Conservation (phyloP, 2,888 invertebrate species). For the Venusia cambrica region DNA sequence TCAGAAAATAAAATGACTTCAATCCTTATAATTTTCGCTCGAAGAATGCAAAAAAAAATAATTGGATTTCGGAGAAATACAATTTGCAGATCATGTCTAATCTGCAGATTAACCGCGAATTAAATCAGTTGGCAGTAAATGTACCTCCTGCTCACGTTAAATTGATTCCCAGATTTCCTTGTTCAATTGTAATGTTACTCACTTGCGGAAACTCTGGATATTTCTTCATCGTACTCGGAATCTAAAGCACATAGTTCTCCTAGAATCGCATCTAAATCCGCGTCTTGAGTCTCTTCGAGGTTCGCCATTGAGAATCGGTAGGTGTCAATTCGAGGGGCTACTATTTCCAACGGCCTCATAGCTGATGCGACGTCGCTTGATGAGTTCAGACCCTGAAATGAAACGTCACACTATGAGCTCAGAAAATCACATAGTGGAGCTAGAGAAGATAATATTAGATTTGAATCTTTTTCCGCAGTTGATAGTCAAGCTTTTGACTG, state of each 20-base stretch:
- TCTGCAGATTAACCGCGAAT: too few relatives aligned
- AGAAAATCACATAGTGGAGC: too few relatives aligned
- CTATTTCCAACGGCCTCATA: conserved; percentile 85
- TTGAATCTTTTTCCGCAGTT: too few relatives aligned
- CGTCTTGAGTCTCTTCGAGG: conserved; percentile 96
- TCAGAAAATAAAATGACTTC: too few relatives aligned
- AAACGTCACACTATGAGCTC: too few relatives aligned
- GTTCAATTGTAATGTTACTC: conserved; percentile 20
- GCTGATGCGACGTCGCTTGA: conserved; percentile 71
- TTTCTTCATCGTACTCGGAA: conserved; percentile 82
- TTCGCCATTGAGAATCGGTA: conserved; percentile 98
- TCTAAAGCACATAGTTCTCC: conserved; percentile 97
- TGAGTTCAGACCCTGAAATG: conserved; percentile 85
- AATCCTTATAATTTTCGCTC: too few relatives aligned
- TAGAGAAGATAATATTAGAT: too few relatives aligned
- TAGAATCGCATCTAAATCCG: conserved; percentile 97
- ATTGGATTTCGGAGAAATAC: too few relatives aligned
- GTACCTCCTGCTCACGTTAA: conserved; percentile 7
- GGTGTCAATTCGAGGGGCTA: conserved; percentile 92
- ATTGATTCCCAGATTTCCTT: conserved; percentile 1
- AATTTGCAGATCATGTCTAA: too few relatives aligned
- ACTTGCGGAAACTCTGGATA: conserved; percentile 70
- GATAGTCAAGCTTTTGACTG: too few relatives aligned
- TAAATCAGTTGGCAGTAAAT: conserved; percentile 23
- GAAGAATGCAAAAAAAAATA: too few relatives aligned